Evolutionary conservation across 1,140 invertebrate genomes (phyloP), one percentile per base, ranked within the genome.

Genomic region (Bombus waltoni): DNA sequence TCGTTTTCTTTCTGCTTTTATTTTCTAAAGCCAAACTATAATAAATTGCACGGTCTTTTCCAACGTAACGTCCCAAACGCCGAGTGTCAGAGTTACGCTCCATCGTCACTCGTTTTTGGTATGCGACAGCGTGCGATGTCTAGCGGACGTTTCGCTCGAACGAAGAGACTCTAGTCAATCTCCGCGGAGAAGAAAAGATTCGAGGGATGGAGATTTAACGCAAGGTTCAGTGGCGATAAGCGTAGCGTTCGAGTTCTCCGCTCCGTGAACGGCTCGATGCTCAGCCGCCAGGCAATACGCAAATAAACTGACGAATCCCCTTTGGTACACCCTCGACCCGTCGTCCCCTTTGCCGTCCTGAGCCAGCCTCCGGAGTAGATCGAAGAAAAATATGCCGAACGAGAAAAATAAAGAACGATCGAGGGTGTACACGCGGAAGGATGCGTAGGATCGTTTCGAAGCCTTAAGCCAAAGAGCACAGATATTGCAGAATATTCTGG

Each of bases 251-350:
- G 86, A 85, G 90, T 72, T 87, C 66, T 81, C 82, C 79, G 73
- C 76, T 89, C 87, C 80, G 72, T 75, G 85, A 93, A 93, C 91
- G 93, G 90, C 86, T 93, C 89, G 92, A 92, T 94, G 92, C 92
- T 94, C 93, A 93, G 94, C 94, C 94, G 93, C 74, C 89, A 93
- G 94, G 94, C 94, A 93, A 94, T 94, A 94, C 91, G 94, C 94
- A 94, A 95, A 95, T 94, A 94, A 94, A 95, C 92, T 75, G 77
- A 35, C 77, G 76, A 74, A 87, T 86, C 70, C 71, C 42, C 68
- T 57, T 68, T 62, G 76, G 62, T 72, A 32, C 15, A 62, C 65
- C 47, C 66, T 81, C 83, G 59, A 78, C 32, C 53, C 71, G 65
- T 71, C 53, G 66, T 47, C 76, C 83, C 79, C 40, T 70, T 68